Evolutionary conservation across 2,888 invertebrate species (phyloP).

Genomic region (Hesperia comma): DNA sequence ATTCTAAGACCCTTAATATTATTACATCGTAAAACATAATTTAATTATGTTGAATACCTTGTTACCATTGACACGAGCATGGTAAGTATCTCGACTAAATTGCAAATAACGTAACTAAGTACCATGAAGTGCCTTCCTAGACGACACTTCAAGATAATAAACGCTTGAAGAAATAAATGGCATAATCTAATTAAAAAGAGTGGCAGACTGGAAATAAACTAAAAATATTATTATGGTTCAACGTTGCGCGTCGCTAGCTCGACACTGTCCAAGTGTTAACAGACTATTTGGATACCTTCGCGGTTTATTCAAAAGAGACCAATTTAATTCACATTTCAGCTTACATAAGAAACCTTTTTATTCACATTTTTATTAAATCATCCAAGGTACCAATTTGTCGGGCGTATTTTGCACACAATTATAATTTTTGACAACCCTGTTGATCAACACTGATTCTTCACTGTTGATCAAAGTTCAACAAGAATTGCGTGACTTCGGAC

Average conservation of each 20-base stretch:
- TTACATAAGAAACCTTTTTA: neutral
- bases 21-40: too few relatives aligned
- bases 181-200: conserved; percentile 67
- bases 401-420: neutral
- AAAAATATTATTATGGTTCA: conserved; percentile 71
- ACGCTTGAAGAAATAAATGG: conserved; percentile 13
- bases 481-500: neutral
- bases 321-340: neutral
- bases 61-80: neutral
- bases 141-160: conserved; percentile 24
- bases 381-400: neutral
- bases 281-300: conserved; percentile 71
- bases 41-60: neutral
- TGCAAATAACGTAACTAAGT: conserved; percentile 10
- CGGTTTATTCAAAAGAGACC: conserved; percentile 68
- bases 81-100: conserved; percentile 2
- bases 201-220: conserved; percentile 69
- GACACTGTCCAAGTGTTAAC: conserved; percentile 76
- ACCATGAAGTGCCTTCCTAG: conserved; percentile 9
- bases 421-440: conserved; percentile 1
- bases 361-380: neutral
- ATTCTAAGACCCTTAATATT: too few relatives aligned
- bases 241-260: conserved; percentile 48
- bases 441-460: neutral
- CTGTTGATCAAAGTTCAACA: too few relatives aligned